Percentiles rank a stretch among this genome's conserved stretches.
Conservation (phyloP, 2,113 vertebrate genomes). For the Mustela nigripes region DNA sequence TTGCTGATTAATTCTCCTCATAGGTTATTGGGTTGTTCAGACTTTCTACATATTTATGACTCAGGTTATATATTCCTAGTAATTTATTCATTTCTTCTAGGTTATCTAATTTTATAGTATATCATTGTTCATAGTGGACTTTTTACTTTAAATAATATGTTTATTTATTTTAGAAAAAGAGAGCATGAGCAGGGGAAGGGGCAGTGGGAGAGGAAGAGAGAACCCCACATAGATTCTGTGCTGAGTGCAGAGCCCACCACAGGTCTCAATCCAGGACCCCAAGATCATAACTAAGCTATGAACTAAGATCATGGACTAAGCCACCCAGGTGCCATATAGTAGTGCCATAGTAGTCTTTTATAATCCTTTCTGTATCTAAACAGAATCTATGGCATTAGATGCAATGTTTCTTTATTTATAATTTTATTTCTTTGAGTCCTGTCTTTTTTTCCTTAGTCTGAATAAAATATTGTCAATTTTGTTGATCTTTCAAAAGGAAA, state of each 20-base stretch:
- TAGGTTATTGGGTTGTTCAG: neutral
- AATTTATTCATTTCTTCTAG: neutral
- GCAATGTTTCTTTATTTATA: neutral
- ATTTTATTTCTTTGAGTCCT: neutral
- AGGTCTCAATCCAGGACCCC: neutral
- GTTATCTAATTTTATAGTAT: neutral
- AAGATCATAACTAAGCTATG: neutral
- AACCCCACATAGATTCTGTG: neutral
- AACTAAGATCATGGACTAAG: neutral
- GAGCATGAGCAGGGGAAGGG: neutral
- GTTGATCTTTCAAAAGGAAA: neutral
- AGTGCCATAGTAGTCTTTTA: neutral
- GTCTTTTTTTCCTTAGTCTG: neutral
- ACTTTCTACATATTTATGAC: neutral
- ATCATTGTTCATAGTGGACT: neutral
- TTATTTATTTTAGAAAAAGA: neutral
- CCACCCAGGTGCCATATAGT: neutral
- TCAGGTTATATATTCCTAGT: neutral
- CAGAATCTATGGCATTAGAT: neutral
- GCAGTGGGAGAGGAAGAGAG: neutral
- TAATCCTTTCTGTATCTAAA: neutral
- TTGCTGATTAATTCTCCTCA: neutral
- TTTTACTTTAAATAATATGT: neutral
- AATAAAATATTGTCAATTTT: neutral
- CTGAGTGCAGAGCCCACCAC: neutral